These are phyloP conservation scores for Nannoperca australis DNA, from an alignment of 2,797 vertebrate genomes.

Conservation along the genomic window DNA sequence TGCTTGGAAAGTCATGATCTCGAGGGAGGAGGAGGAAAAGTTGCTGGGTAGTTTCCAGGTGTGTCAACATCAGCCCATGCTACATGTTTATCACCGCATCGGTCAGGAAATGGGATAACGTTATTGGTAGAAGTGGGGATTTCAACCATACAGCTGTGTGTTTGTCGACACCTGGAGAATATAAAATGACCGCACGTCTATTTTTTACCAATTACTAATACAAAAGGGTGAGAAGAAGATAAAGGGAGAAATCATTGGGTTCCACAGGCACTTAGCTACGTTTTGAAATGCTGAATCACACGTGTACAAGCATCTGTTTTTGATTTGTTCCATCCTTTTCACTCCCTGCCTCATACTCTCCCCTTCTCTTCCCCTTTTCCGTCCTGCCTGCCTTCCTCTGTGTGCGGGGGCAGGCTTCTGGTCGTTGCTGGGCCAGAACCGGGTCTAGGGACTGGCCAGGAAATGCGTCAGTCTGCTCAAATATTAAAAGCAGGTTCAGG, in stretches of 20 bases:
- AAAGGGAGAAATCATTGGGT: slow-evolving; percentile 6
- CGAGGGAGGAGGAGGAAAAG: background rate
- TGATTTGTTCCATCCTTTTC: slow-evolving; percentile 71
- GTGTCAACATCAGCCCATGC: slow-evolving; percentile 58
- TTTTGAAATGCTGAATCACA: slow-evolving; percentile 79
- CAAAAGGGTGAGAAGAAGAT: slow-evolving; percentile 26
- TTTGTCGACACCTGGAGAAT: slow-evolving; percentile 50
- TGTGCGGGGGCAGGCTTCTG: slow-evolving; percentile 74
- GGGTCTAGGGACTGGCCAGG: slow-evolving; percentile 77
- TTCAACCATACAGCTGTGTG: slow-evolving; percentile 33
- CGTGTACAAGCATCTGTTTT: slow-evolving; percentile 80
- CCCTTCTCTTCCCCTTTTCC: slow-evolving; percentile 60
- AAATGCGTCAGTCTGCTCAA: slow-evolving; percentile 77
- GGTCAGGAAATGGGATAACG: slow-evolving; percentile 48
- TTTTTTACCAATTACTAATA: background rate
- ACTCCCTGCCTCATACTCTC: slow-evolving; percentile 53
- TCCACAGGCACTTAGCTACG: slow-evolving; percentile 28
- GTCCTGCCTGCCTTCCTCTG: slow-evolving; percentile 67
- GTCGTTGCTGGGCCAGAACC: slow-evolving; percentile 60
- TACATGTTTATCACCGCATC: slow-evolving; percentile 22
- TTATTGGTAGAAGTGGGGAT: slow-evolving; percentile 42
- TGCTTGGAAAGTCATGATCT: slow-evolving; percentile 38
- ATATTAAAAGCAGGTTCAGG: slow-evolving; percentile 74
- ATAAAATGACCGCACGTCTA: slow-evolving; percentile 13
- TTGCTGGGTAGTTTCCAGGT: slow-evolving; percentile 58